These are phyloP conservation scores for Cyclargus thomasi DNA, from an alignment of 1,140 invertebrate species.

Conservation along the genomic window DNA sequence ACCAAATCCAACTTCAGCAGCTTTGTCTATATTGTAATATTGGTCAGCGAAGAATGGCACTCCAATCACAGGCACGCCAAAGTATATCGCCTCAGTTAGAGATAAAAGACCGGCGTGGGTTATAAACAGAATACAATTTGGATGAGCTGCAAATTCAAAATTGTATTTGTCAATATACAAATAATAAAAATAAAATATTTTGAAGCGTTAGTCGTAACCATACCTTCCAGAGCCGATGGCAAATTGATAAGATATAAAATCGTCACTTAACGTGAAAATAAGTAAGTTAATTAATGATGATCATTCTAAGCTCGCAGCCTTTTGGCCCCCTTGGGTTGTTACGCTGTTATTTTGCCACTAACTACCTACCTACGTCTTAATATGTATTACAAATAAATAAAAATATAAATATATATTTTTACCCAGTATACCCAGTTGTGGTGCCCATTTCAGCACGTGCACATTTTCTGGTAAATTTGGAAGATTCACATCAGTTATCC, in stretches of 20 bases:
- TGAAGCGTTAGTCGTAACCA: no score
- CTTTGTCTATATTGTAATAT: constrained; percentile 64
- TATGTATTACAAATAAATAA: no score
- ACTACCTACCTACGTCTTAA: no score
- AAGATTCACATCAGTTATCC: constrained; percentile 47
- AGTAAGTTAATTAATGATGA: no score
- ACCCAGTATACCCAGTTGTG: constrained; percentile 44
- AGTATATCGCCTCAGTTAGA: constrained; percentile 78
- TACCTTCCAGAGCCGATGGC: no score
- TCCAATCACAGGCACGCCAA: constrained; percentile 56
- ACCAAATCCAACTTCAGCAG: constrained; percentile 52
- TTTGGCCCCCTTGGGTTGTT: no score
- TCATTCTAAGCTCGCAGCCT: no score
- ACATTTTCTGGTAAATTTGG: constrained; percentile 39
- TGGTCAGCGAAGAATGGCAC: constrained; percentile 82
- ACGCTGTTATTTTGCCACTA: no score
- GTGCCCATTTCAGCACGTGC: constrained; percentile 44
- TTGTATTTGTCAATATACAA: no score
- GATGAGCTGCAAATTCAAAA: constrained; percentile 29
- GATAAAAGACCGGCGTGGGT: constrained; percentile 81
- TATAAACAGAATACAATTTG: constrained; percentile 71
- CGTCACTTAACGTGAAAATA: no score
- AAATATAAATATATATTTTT: constrained; percentile 8
- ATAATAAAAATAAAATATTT: no score
- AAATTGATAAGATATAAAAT: no score